Percentiles rank a stretch among this genome's conserved stretches.
Evolutionary conservation across 2,113 vertebrate species (phyloP).

Genomic region (Lipotes vexillifer): DNA sequence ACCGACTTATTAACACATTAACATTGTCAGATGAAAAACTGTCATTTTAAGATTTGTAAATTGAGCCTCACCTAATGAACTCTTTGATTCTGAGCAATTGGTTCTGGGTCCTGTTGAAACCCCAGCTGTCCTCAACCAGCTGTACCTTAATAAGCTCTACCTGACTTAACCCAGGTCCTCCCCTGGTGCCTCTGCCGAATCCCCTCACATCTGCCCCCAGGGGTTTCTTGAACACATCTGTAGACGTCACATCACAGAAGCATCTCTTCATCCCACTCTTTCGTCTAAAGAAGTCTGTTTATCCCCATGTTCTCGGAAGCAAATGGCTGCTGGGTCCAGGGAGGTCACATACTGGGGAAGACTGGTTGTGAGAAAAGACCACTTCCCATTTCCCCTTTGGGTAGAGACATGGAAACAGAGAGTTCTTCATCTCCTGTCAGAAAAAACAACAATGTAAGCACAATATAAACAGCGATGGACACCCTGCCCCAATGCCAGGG

Average conservation of each 20-base stretch:
- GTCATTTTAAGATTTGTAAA: constrained; percentile 39
- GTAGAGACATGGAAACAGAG: neutral
- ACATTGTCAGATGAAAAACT: constrained; percentile 32
- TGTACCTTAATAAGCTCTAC: neutral
- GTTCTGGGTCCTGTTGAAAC: neutral
- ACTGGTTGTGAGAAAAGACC: neutral
- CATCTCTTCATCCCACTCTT: neutral
- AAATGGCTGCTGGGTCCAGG: neutral
- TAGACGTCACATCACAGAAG: neutral
- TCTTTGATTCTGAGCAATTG: neutral
- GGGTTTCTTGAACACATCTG: neutral
- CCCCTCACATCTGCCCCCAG: neutral
- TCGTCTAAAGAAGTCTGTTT: neutral
- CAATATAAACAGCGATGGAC: neutral
- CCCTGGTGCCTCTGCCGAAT: neutral
- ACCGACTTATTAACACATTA: constrained; percentile 34
- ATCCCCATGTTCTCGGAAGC: neutral
- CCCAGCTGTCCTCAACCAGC: neutral
- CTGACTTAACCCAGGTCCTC: neutral
- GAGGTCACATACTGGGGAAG: neutral
- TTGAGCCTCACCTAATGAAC: constrained; percentile 11
- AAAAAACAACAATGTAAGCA: neutral
- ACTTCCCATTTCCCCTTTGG: neutral
- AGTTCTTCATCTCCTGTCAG: neutral
- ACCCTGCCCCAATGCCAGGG: neutral